These are phyloP conservation scores for Standfussiana lucernea DNA, from an alignment of 2,888 invertebrate genomes.

Conservation along the genomic window DNA sequence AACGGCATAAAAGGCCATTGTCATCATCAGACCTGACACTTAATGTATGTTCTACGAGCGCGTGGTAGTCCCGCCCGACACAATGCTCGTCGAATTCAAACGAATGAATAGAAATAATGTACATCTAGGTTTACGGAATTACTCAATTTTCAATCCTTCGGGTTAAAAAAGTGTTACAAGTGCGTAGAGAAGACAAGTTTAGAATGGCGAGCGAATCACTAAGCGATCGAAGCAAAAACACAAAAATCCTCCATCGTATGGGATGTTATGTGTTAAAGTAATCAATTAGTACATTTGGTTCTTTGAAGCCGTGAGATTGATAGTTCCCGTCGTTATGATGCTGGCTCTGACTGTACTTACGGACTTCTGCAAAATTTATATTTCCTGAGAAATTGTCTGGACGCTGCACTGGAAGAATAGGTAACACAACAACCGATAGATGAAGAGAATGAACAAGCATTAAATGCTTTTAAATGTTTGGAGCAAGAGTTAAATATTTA, in stretches of 20 bases:
- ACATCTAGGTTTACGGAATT: neutral
- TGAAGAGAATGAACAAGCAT: neutral
- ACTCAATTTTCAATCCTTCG: neutral
- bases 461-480: neutral
- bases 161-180: neutral
- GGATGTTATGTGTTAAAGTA: neutral
- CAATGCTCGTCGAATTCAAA: neutral
- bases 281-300: neutral
- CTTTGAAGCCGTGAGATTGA: slow-evolving; percentile 31
- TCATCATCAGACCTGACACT: slow-evolving; percentile 1
- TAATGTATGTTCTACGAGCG: neutral
- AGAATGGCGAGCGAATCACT: neutral
- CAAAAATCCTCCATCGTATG: neutral
- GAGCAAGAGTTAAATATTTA: slow-evolving; percentile 6
- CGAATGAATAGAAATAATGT: neutral
- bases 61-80: neutral
- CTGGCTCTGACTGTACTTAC: neutral
- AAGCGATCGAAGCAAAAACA: neutral
- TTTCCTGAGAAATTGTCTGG: slow-evolving; percentile 4
- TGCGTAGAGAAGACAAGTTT: neutral
- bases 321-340: neutral
- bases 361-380: slow-evolving; percentile 3
- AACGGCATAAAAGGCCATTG: slow-evolving; percentile 24
- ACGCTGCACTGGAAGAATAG: neutral
- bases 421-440: neutral